A percentile compares a stretch with the other conserved stretches of the same genome.
These are phyloP conservation scores for honey bee (Apis mellifera) DNA, from an alignment of 1,140 invertebrate species.

Conservation along the genomic window DNA sequence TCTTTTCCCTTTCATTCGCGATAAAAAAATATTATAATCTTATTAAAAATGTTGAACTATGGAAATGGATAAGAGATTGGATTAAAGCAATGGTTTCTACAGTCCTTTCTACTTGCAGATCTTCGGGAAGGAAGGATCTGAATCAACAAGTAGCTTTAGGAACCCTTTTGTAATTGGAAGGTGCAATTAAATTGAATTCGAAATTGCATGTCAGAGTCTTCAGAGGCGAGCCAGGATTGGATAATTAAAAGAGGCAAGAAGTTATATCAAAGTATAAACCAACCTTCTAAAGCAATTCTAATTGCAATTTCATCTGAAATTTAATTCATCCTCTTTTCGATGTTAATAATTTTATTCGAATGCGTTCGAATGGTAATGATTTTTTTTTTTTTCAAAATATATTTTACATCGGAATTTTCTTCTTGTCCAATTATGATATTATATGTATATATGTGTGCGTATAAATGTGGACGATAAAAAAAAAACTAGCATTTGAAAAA, in stretches of 20 bases:
- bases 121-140: background rate
- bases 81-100: background rate
- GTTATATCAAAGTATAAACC: background rate
- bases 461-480: no score
- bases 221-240: background rate
- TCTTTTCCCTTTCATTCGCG: no score
- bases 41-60: background rate
- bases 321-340: no score
- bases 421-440: background rate
- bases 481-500: no score
- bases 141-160: slow-evolving; percentile 27
- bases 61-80: background rate
- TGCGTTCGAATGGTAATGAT: background rate
- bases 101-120: background rate
- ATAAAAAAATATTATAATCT: no score
- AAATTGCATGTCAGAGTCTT: background rate
- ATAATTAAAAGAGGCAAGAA: background rate
- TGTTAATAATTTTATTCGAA: background rate
- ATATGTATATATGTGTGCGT: background rate
- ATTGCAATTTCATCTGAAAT: no score
- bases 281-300: no score
- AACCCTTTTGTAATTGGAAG: slow-evolving; percentile 1
- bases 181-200: slow-evolving; percentile 7
- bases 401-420: background rate
- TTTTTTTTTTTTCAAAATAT: background rate